These are phyloP conservation scores for Myioborus miniatus DNA, from an alignment of 2,797 vertebrate genomes.

Conservation along the genomic window DNA sequence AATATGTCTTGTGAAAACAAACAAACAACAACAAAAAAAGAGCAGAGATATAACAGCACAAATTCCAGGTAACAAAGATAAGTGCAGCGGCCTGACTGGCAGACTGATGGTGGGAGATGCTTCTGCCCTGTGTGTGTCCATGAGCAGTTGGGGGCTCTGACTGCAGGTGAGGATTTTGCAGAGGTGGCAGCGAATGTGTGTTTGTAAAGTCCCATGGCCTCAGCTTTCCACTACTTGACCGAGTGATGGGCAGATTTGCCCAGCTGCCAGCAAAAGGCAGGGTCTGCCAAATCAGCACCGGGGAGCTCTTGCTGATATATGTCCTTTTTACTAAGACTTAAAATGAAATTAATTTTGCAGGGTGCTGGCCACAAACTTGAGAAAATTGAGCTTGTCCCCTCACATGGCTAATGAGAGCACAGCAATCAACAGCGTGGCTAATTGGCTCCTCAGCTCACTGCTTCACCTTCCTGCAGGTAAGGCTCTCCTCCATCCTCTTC, in stretches of 20 bases:
- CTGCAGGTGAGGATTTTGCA: not conserved
- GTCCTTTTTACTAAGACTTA: not conserved
- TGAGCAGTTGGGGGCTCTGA: not conserved
- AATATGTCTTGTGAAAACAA: not conserved
- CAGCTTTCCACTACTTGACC: not conserved
- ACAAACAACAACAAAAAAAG: not conserved
- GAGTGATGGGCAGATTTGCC: not conserved
- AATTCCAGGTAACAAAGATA: not conserved
- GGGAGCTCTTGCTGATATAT: not conserved
- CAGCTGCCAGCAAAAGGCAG: not conserved
- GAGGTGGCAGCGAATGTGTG: not conserved
- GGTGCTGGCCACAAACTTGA: not conserved
- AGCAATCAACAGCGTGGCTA: not conserved
- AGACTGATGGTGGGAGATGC: not conserved
- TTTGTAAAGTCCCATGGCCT: not conserved
- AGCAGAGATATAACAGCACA: not conserved
- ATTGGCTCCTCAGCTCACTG: not conserved
- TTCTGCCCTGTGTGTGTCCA: accelerated
- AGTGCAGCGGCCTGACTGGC: not conserved
- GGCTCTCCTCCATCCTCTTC: not conserved
- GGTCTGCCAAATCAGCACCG: not conserved
- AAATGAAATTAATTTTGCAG: not conserved
- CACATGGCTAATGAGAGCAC: not conserved
- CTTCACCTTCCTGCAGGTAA: not conserved
- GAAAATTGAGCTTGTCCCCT: not conserved